A percentile compares a stretch with the other conserved stretches of the same genome.
These are phyloP conservation scores for Drosophila putrida DNA, from an alignment of 2,888 invertebrate genomes.

Conservation along the genomic window DNA sequence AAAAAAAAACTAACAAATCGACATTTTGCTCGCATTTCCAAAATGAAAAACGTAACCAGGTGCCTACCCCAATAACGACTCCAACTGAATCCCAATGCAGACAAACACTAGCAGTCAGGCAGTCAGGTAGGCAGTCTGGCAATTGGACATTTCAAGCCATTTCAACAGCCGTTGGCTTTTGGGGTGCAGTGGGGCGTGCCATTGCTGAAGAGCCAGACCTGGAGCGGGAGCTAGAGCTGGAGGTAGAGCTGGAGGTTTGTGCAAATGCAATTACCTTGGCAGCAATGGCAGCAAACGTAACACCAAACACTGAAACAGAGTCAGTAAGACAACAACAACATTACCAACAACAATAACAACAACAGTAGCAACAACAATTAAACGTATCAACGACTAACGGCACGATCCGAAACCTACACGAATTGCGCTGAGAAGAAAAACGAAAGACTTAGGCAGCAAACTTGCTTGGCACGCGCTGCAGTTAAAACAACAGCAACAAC, in stretches of 20 bases:
- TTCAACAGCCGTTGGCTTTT: slow-evolving; percentile 54
- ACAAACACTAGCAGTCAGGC: slow-evolving; percentile 22
- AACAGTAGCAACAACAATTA: slow-evolving; percentile 27
- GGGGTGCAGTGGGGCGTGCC: slow-evolving; percentile 59
- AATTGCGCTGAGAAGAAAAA: slow-evolving; percentile 59
- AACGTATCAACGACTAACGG: slow-evolving; percentile 38
- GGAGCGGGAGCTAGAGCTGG: slow-evolving; percentile 25
- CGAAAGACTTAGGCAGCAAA: slow-evolving; percentile 63
- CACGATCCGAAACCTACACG: slow-evolving; percentile 56
- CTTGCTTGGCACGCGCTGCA: slow-evolving; percentile 63
- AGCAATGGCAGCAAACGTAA: slow-evolving; percentile 56
- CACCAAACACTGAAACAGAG: slow-evolving; percentile 54
- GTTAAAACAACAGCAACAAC: slow-evolving; percentile 17
- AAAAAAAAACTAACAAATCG: slow-evolving; percentile 17
- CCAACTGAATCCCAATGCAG: slow-evolving; percentile 45
- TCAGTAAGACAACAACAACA: slow-evolving; percentile 53
- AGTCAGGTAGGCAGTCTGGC: slow-evolving; percentile 19
- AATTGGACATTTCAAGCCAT: slow-evolving; percentile 48
- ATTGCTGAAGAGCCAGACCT: slow-evolving; percentile 20
- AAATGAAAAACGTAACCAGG: slow-evolving; percentile 65
- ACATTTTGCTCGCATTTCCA: slow-evolving; percentile 56
- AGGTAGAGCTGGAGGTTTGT: slow-evolving; percentile 45
- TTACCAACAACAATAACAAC: slow-evolving; percentile 16
- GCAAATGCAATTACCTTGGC: slow-evolving; percentile 77
- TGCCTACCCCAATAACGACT: slow-evolving; percentile 40